Evolutionary conservation across 2,797 vertebrate species (phyloP).

Genomic region (Amblyraja radiata): DNA sequence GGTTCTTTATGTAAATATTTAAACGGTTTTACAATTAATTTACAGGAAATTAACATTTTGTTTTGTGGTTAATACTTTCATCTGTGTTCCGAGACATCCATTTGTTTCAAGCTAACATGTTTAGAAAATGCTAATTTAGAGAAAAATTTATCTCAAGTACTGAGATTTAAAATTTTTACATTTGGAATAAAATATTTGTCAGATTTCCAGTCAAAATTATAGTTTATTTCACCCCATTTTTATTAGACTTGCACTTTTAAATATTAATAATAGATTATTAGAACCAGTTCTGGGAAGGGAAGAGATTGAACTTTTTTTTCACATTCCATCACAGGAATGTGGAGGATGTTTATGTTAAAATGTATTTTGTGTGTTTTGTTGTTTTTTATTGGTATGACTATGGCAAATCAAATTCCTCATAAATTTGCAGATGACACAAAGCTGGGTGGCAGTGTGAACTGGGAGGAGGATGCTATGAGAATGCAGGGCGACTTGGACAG

Average conservation of each 20-base stretch:
- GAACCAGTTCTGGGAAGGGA: no score
- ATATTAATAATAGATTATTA: neutral
- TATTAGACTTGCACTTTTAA: neutral
- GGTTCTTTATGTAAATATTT: neutral
- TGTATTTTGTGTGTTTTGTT: no score
- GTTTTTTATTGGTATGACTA: no score
- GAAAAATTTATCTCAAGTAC: neutral
- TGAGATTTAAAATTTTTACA: neutral
- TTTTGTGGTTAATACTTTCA: neutral
- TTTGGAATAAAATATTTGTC: neutral
- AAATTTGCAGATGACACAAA: no score
- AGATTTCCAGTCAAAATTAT: neutral
- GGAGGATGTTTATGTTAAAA: no score
- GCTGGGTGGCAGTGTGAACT: no score
- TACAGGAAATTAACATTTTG: neutral
- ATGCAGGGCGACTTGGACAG: no score
- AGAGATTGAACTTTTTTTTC: no score
- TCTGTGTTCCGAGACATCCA: neutral
- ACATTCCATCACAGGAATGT: no score
- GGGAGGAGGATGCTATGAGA: no score
- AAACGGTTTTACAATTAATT: neutral
- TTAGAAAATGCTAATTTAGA: neutral
- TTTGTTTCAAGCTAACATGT: neutral
- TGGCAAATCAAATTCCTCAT: no score
- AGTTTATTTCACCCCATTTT: neutral